Evolutionary conservation across 1,140 invertebrate genomes (phyloP), one percentile per base, ranked within the genome.

Genomic region (Zelostemma sp.): DNA sequence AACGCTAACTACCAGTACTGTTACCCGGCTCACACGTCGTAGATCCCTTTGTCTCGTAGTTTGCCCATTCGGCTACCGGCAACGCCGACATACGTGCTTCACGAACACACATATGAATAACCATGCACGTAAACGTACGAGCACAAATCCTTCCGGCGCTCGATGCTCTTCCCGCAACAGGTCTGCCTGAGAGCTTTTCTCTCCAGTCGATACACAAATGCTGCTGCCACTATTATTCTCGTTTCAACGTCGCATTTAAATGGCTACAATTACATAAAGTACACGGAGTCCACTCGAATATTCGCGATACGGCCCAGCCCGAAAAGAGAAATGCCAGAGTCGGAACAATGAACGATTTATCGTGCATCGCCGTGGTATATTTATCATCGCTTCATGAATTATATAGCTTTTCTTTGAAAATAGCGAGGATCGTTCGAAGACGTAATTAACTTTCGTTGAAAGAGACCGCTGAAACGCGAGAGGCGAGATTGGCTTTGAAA

Each of bases 1-100:
- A 74, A 51, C 68, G 69, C 73, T 80, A 80, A 80, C 79, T 79
- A 71, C 73, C 68, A 68, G 71, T 76, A 78, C 74, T 78, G 75
- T 78, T 80, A 76, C 65, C 65, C 66, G 49, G 49, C 71, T 78
- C 68, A 66, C 72, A 76, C 71, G 66, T 63, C 56, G 56, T 69
- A 68, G 54, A 60, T 76, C 53, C 72, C 72, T 78, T 80, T 81
- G 74, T 80, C 73, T 80, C 66, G 55, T 33, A 65, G 65, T 57
- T 75, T 69, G 58, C 43, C 47, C 53, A 59, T 68, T 73, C 66
- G 64, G 65, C 72, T 28, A 28, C 3, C 64, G 58, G 56, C 62
- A 58, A 63, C 66, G 55, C 40, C 49, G 38, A 60, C 51, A 63
- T 64, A 67, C 46, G 47, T 59, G 53, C 56, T 63, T 48, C 58